Conservation (phyloP, 2,797 vertebrate species). For the Scolopax bukidnonensis region DNA sequence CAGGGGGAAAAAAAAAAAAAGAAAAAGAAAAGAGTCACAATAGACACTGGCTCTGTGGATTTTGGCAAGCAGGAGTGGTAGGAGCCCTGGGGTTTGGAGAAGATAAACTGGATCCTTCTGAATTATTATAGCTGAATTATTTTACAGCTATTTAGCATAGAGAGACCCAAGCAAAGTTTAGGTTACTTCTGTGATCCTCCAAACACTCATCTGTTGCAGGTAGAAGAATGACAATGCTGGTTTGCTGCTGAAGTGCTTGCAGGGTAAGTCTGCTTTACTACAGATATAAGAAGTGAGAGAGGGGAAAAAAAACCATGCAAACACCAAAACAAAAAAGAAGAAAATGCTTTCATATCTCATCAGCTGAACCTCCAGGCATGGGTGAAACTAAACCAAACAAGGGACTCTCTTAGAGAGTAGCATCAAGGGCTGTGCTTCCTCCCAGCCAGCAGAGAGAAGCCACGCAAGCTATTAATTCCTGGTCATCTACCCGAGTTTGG, state of each 20-base stretch:
- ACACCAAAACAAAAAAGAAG: background rate
- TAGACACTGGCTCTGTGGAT: background rate
- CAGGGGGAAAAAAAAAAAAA: background rate
- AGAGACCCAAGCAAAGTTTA: background rate
- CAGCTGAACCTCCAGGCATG: background rate
- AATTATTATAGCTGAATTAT: background rate
- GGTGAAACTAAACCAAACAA: background rate
- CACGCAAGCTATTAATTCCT: background rate
- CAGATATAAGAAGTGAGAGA: background rate
- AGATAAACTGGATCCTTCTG: background rate
- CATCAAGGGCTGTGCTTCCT: background rate
- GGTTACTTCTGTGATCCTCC: background rate
- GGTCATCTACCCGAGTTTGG: background rate
- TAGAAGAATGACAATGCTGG: background rate
- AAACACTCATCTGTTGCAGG: background rate
- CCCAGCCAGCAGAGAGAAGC: background rate
- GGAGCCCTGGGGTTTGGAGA: background rate
- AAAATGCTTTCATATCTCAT: background rate
- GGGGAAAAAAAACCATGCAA: background rate
- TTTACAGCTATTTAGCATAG: background rate
- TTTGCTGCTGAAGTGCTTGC: background rate
- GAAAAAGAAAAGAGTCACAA: background rate
- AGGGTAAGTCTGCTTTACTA: background rate
- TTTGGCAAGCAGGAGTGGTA: background rate
- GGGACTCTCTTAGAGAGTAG: background rate